phyloP scores from a whole-genome alignment of 2,113 vertebrate species.

The Sander lucioperca region DNA sequence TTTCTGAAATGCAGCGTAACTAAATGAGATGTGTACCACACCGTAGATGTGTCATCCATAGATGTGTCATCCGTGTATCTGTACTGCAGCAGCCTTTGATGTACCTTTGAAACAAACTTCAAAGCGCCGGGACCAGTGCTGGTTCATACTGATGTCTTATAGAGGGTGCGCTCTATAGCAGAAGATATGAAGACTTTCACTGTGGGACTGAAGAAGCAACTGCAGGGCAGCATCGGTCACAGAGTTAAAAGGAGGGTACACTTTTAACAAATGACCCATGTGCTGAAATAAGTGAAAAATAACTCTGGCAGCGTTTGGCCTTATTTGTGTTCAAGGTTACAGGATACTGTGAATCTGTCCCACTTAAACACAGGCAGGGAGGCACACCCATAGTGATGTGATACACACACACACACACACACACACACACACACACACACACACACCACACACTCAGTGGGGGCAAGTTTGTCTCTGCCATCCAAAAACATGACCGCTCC shows the following conservation, averaged over 20 bases:
- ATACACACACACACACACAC: too few relatives aligned
- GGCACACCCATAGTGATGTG: too few relatives aligned
- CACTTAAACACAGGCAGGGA: slow-evolving; percentile 5
- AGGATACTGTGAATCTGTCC: slow-evolving; percentile 3
- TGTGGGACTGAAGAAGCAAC: slow-evolving; percentile 42
- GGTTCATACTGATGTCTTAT: slow-evolving; percentile 65
- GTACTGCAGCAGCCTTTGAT: slow-evolving; percentile 65
- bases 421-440: too few relatives aligned
- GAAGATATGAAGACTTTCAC: slow-evolving; percentile 56
- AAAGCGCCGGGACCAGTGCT: slow-evolving; percentile 65
- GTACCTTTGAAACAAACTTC: slow-evolving; percentile 78
- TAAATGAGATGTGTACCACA: slow-evolving; percentile 29
- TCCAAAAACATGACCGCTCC: background rate
- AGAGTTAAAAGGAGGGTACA: slow-evolving; percentile 62
- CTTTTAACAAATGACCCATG: slow-evolving; percentile 63
- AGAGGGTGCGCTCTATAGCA: slow-evolving; percentile 12
- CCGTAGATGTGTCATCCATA: slow-evolving; percentile 34
- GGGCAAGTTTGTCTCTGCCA: slow-evolving; percentile 2
- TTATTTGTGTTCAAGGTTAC: slow-evolving; percentile 62
- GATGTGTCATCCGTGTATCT: slow-evolving; percentile 48
- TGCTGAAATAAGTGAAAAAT: slow-evolving; percentile 59
- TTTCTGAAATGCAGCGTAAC: slow-evolving; percentile 7
- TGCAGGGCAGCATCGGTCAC: slow-evolving; percentile 42
- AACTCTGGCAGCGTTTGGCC: slow-evolving; percentile 44
- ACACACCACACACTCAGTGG: background rate